A percentile compares a stretch with the other conserved stretches of the same genome.
These are phyloP conservation scores for Trichonephila clavata DNA, from an alignment of 1,140 invertebrate species.

Conservation along the genomic window DNA sequence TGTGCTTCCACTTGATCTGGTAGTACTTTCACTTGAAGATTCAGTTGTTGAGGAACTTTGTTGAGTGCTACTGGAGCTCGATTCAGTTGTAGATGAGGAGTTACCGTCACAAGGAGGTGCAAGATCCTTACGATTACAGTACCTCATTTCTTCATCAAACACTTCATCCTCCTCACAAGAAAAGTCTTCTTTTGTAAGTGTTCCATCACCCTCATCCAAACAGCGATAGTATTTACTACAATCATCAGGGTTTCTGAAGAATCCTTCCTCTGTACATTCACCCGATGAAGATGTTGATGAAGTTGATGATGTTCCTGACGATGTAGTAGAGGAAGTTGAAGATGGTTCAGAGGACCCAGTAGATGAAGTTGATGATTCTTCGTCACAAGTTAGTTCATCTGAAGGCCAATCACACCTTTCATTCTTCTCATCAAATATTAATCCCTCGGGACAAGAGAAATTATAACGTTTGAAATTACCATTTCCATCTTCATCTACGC, in stretches of 20 bases:
- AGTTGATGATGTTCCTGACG: neutral
- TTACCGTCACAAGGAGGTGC: slow-evolving; percentile 14
- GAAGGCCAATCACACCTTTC: slow-evolving; percentile 65
- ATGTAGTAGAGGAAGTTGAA: neutral
- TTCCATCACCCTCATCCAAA: slow-evolving; percentile 84
- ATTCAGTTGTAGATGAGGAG: neutral
- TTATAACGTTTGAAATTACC: slow-evolving; percentile 78
- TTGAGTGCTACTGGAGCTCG: slow-evolving; percentile 75
- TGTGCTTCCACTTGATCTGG: neutral
- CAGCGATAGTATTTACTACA: slow-evolving; percentile 91
- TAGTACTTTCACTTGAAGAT: slow-evolving; percentile 54
- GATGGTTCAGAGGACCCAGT: neutral
- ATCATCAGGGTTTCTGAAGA: slow-evolving; percentile 84
- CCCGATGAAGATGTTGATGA: neutral
- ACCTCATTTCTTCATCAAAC: slow-evolving; percentile 76
- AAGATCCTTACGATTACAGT: slow-evolving; percentile 62
- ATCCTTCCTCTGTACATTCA: slow-evolving; percentile 80
- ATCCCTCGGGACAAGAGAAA: slow-evolving; percentile 75
- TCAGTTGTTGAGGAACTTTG: slow-evolving; percentile 36
- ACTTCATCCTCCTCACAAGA: slow-evolving; percentile 73
- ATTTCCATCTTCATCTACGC: slow-evolving; percentile 84
- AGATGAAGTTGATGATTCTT: neutral
- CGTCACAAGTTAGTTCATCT: slow-evolving; percentile 50
- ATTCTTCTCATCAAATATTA: slow-evolving; percentile 80
- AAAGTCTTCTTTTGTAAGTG: slow-evolving; percentile 78